Percentiles rank a stretch among this genome's conserved stretches.
phyloP scores from a whole-genome alignment of 2,888 invertebrate genomes.

The Oscheius sp. region DNA sequence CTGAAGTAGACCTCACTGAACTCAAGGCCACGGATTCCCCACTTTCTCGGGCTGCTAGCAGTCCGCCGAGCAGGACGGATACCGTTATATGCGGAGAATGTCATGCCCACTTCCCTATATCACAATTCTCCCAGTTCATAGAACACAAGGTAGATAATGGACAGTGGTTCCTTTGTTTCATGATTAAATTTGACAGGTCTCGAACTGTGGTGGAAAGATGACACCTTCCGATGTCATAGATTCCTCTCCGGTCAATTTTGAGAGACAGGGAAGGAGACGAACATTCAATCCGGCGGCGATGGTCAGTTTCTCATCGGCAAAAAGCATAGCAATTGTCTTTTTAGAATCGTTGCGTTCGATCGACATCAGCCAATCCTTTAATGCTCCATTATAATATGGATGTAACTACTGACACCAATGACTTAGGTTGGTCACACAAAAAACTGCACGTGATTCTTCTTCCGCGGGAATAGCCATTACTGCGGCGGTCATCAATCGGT shows the following conservation, averaged over 20 bases:
- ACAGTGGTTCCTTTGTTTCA: background rate
- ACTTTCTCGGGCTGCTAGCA: slow-evolving; percentile 46
- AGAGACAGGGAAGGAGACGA: slow-evolving; percentile 46
- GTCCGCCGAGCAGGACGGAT: slow-evolving; percentile 40
- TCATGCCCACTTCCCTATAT: slow-evolving; percentile 57
- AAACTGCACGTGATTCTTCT: background rate
- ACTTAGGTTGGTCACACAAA: slow-evolving; percentile 41
- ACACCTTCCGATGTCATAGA: slow-evolving; percentile 57
- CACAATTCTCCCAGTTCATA: slow-evolving; percentile 61
- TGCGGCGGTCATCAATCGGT: slow-evolving; percentile 20
- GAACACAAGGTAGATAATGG: slow-evolving; percentile 70
- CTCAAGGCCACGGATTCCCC: slow-evolving; percentile 55
- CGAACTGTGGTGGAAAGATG: slow-evolving; percentile 57
- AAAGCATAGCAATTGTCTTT: slow-evolving; percentile 5
- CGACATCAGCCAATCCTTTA: slow-evolving; percentile 52
- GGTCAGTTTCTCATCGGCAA: slow-evolving; percentile 36
- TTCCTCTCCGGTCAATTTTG: slow-evolving; percentile 41
- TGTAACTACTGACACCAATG: slow-evolving; percentile 57
- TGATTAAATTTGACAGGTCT: slow-evolving; percentile 38
- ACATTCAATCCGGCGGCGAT: slow-evolving; percentile 48
- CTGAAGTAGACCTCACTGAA: slow-evolving; percentile 59
- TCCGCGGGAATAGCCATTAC: slow-evolving; percentile 4
- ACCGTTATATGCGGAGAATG: slow-evolving; percentile 68
- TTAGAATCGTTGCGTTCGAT: slow-evolving; percentile 49
- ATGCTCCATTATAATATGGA: slow-evolving; percentile 55